These are phyloP conservation scores for Dendronephthya gigantea DNA, from an alignment of 64 coral and sea anemone genomes.

Conservation along the genomic window DNA sequence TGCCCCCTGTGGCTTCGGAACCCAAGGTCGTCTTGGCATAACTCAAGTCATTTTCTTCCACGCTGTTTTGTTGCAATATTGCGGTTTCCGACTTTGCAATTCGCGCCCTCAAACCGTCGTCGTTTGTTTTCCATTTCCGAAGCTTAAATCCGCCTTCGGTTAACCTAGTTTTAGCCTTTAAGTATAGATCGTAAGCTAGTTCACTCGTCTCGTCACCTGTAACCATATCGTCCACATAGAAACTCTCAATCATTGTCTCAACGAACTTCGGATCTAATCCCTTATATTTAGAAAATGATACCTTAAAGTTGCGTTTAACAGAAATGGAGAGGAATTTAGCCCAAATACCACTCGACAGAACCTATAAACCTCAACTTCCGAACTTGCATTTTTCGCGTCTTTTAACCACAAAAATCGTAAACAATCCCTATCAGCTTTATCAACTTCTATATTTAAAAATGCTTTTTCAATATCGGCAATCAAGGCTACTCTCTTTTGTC, in stretches of 20 bases:
- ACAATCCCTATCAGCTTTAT: not conserved
- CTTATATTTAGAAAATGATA: not conserved
- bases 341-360: not conserved
- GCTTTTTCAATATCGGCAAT: not conserved
- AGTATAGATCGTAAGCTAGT: not conserved
- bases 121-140: no score
- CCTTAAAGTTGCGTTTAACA: not conserved
- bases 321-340: not conserved
- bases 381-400: not conserved
- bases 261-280: not conserved
- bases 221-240: not conserved
- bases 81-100: no score
- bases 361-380: not conserved
- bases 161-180: not conserved
- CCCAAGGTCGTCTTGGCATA: no score
- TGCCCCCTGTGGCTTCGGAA: no score
- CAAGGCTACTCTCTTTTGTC: not conserved
- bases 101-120: no score
- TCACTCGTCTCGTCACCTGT: not conserved
- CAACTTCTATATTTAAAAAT: not conserved
- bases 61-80: no score
- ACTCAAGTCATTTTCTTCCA: no score
- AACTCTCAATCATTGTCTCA: not conserved
- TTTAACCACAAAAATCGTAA: not conserved
- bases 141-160: not conserved